phyloP scores from a whole-genome alignment of 2,113 vertebrate species.

The Rynchops niger region DNA sequence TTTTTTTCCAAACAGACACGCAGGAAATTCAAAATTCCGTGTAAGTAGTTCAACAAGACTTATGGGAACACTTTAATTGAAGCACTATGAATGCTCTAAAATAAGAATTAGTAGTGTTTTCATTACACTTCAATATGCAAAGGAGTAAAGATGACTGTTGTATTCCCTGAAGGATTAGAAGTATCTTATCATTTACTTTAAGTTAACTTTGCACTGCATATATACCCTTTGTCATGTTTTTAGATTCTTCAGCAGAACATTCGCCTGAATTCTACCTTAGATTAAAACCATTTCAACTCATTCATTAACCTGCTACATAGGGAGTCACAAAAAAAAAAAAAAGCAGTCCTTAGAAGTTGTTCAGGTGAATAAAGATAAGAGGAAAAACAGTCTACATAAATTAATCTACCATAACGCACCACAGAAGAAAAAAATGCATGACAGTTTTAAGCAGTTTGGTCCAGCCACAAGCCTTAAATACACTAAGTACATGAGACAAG shows the following conservation, averaged over 20 bases:
- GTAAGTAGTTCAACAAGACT: background rate
- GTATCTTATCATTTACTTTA: background rate
- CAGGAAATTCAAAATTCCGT: background rate
- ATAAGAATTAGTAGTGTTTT: background rate
- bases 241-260: background rate
- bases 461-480: background rate
- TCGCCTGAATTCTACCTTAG: background rate
- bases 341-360: background rate
- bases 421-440: background rate
- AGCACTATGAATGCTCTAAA: background rate
- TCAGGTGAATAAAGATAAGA: background rate
- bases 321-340: too few relatives aligned
- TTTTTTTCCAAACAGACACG: background rate
- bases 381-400: background rate
- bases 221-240: background rate
- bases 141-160: background rate
- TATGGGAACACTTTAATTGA: background rate
- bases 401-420: accelerated
- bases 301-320: background rate
- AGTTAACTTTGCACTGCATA: background rate
- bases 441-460: background rate
- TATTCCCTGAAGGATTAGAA: background rate
- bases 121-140: background rate
- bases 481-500: background rate
- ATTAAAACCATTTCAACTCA: background rate